phyloP scores from a whole-genome alignment of 2,113 vertebrate species.

The Cottus gobio region DNA sequence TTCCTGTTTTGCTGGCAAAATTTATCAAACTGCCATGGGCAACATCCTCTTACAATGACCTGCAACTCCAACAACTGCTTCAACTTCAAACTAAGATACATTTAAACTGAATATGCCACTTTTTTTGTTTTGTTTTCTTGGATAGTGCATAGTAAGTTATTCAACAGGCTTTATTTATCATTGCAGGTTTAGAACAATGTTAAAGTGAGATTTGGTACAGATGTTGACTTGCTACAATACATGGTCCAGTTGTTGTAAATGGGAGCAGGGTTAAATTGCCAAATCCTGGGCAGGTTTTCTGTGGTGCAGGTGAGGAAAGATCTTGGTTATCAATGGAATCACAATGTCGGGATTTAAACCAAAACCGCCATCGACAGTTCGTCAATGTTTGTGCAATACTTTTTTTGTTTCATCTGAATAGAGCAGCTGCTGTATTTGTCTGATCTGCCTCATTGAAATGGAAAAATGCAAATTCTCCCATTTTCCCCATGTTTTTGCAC shows the following conservation, averaged over 20 bases:
- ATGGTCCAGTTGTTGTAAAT: background rate
- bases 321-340: background rate
- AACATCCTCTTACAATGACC: background rate
- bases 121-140: conserved; percentile 3
- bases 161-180: conserved; percentile 7
- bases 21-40: background rate
- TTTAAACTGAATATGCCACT: conserved; percentile 14
- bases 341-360: background rate
- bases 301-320: background rate
- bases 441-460: background rate
- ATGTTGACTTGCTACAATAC: background rate
- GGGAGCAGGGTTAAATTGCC: background rate
- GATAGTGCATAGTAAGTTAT: conserved; percentile 25
- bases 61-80: background rate
- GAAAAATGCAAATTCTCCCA: background rate
- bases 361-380: conserved; percentile 7
- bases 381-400: conserved; percentile 59
- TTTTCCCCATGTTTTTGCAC: conserved; percentile 29
- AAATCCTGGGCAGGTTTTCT: conserved; percentile 16
- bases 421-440: conserved; percentile 16
- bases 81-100: background rate
- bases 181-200: background rate
- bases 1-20: background rate
- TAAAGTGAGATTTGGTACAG: background rate
- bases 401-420: conserved; percentile 9